Evolutionary conservation across 2,797 vertebrate genomes (phyloP), one percentile per base, ranked within the genome.

Genomic region (Valencia hispanica): DNA sequence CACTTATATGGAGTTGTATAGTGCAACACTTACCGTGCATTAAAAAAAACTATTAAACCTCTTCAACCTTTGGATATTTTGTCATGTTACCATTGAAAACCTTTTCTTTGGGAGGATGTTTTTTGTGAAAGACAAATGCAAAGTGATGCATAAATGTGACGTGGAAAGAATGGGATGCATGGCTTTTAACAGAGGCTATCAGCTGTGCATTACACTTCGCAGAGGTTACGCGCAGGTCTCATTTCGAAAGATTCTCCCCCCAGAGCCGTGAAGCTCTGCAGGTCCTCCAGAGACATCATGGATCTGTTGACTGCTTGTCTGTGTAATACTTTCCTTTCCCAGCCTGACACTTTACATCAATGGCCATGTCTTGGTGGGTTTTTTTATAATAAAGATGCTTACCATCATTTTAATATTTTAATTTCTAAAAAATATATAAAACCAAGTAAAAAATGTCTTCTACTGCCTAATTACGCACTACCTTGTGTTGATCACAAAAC

Each of bases 1-100:
- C 43, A 74, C 53, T 86, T 72, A 72, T 39, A 78, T 74, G 68
- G 80, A 65, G 70, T 59, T 69, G 74, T 68, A 57, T 53, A 71
- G 72, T 78, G 61, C 63, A 63, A 74, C 76, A 70, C 74, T 84
- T 79, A 72, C 79, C 39, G 4, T 55, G 30, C 22, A 20, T 51
- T 51, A 4, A 15, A 10, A 51, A 51, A 22, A 63, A 22, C 18
- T 4, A 22, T 36, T 10, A 32, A 20, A 63, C 59, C 34, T 6
- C 6, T 51, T 51, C 50, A 25, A 10, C 50, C 20, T 36, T 17
- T 22, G 9, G 9, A 63, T 22, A 22, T 22, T 36, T 5, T 63
- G 61, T 36, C 3, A 10, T 63, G 32, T 22, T 22, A 36, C 59
- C 18, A 8, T 17, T n/a, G n/a, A n/a, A n/a, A n/a, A n/a, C n/a